Evolutionary conservation across 2,888 invertebrate genomes (phyloP), one percentile per base, ranked within the genome.

Genomic region (Lasioglossum calceatum): DNA sequence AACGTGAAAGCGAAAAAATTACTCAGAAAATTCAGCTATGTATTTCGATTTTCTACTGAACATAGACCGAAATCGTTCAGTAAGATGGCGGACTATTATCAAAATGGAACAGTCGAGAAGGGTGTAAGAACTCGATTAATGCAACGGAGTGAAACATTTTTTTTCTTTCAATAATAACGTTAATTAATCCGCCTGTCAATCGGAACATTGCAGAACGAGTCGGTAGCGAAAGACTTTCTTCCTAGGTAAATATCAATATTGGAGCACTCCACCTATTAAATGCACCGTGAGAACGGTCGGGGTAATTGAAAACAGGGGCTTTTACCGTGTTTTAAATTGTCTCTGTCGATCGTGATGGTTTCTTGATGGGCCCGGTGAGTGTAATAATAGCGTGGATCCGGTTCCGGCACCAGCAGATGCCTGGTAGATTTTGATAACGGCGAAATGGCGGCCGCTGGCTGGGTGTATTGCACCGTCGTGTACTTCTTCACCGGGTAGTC

Each of bases 381-480:
- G 96, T 97, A 96, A 96, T 97, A 97, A 94, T 97, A 97, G 92
- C 97, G 96, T 73, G 96, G 95, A 93, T 97, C 97, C 89, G 95
- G 95, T 87, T 95, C 95, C 14, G 97, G 97, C 77, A 97, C 97
- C 87, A 97, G 96, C 75, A 98, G 96, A 95, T 98, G 98, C 92
- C 98, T 96, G 14, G 98, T 98, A 19, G 98, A 98, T 95, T 98
- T 98, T 32, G 98, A 98, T 87, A 97, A 95, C 77, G 97, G 97
- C 2, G 97, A 97, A 82, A 97, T 97, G 81, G 96, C 96, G 92
- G 98, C 97, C 88, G 97, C 98, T 79, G 98, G 97, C 94, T 98
- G 97, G 2, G 98, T 98, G 95, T 97, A 98, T 92, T 97, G 97
- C 91, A 97, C 97, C 4, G 97, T 97, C 0, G 98, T 98, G 90